Evolutionary conservation across 1,140 invertebrate species (phyloP), one percentile per base, ranked within the genome.

Genomic region (Diprion similis): DNA sequence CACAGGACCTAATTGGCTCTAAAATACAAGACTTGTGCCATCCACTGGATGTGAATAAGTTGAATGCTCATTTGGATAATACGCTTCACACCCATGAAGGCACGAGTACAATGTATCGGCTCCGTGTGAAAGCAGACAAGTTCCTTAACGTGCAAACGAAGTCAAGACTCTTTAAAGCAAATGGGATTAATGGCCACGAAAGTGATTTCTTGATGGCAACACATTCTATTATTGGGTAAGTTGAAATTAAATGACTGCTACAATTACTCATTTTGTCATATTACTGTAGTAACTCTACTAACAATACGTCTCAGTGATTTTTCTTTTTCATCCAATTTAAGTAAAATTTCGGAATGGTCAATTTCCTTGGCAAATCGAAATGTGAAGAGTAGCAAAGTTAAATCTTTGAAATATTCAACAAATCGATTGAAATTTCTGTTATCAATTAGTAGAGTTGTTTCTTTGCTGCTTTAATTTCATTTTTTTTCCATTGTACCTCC

Each of bases 121-220:
- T 98, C 75, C 92, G 93, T 78, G 82, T 98, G 73, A 89, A 87
- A 71, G 90, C 93, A 75, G 93, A 95, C 82, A 93, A 92, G 81
- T 95, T 93, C 86, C 89, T 97, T 73, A 92, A 94, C 84, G 93
- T 97, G 73, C 94, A 95, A 89, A 96, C 96, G 51, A 95, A 95
- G 85, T 96, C 95, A 79, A 95, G 94, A 88, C 88, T 95, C 74
- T 97, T 97, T 84, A 92, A 92, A 80, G 90, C 90, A 46, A 93
- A 92, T 83, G 90, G 91, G 66, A 90, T 91, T 75, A 90, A 90
- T 71, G 90, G 89, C 75, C 79, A 82, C 66, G 94, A 96, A 76
- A 89, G 90, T 71, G 95, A 97, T 82, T 97, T 96, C 86, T 95
- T 98, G 75, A 96, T 98, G 93, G 95, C 96, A 67, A 95, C 95